Conservation (phyloP, 2,113 vertebrate species). For the Fregetta grallaria region DNA sequence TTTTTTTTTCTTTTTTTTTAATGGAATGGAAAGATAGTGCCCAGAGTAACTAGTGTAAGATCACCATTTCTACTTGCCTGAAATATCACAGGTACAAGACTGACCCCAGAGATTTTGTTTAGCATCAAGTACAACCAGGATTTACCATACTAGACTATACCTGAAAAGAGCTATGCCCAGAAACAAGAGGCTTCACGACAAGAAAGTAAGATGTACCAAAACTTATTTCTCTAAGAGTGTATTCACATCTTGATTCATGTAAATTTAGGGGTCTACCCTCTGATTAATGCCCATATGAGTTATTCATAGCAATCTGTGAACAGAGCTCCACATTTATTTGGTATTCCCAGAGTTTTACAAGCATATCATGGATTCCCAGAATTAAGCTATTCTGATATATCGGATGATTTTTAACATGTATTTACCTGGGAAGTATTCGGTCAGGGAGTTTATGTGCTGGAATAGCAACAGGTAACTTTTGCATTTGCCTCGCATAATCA, state of each 20-base stretch:
- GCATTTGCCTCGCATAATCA: conserved; percentile 96
- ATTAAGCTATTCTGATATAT: background rate
- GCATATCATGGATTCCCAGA: background rate
- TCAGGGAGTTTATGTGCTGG: conserved; percentile 96
- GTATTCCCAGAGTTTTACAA: background rate
- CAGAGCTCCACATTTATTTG: background rate
- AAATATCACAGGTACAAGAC: background rate
- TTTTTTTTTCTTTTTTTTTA: background rate
- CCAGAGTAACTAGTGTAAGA: background rate
- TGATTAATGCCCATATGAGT: background rate
- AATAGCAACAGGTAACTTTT: conserved; percentile 95
- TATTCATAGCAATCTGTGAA: background rate
- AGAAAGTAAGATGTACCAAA: background rate
- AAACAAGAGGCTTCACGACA: background rate
- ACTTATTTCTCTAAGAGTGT: background rate
- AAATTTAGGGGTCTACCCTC: background rate
- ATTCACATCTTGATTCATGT: background rate
- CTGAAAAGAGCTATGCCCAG: background rate
- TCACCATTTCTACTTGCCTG: background rate
- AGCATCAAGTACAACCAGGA: background rate
- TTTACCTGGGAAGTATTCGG: conserved; percentile 94
- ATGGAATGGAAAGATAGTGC: background rate
- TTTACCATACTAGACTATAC: background rate
- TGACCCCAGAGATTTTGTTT: background rate
- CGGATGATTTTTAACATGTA: background rate